A percentile compares a stretch with the other conserved stretches of the same genome.
Conservation (phyloP, 2,888 invertebrate species). For the Galerucella pusilla region DNA sequence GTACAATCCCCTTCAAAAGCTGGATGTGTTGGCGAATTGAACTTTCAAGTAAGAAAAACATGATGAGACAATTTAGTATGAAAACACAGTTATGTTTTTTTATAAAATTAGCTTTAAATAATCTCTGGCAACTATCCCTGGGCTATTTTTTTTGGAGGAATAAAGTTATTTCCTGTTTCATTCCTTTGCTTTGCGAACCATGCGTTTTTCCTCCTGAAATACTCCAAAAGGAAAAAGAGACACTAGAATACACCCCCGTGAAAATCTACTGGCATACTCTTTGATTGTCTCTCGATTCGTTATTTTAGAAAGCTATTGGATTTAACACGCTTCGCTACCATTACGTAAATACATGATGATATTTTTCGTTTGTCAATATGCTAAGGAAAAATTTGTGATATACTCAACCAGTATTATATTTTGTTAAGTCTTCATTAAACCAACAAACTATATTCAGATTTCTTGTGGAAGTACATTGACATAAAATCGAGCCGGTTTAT, state of each 20-base stretch:
- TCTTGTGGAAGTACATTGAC: neutral
- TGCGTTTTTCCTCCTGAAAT: constrained; percentile 20
- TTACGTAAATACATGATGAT: constrained; percentile 23
- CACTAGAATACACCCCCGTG: constrained; percentile 28
- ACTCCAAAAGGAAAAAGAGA: constrained; percentile 12
- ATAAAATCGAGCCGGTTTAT: neutral
- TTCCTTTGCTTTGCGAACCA: constrained; percentile 19
- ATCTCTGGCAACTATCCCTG: constrained; percentile 13
- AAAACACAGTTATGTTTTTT: neutral
- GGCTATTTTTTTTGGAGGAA: constrained; percentile 22
- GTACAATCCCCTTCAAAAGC: neutral
- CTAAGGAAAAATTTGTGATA: neutral
- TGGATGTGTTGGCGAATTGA: too few relatives aligned
- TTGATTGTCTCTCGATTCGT: constrained; percentile 37
- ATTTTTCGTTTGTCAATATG: constrained; percentile 2
- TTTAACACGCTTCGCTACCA: constrained; percentile 26
- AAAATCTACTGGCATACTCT: constrained; percentile 36
- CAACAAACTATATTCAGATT: neutral
- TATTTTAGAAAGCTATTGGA: constrained; percentile 40
- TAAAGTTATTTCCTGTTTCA: constrained; percentile 25
- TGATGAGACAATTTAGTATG: neutral
- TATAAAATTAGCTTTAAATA: neutral
- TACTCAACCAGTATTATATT: neutral
- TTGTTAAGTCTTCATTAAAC: neutral
- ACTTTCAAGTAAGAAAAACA: neutral